phyloP scores from a whole-genome alignment of 2,113 vertebrate genomes.

The Amazona guildingii region DNA sequence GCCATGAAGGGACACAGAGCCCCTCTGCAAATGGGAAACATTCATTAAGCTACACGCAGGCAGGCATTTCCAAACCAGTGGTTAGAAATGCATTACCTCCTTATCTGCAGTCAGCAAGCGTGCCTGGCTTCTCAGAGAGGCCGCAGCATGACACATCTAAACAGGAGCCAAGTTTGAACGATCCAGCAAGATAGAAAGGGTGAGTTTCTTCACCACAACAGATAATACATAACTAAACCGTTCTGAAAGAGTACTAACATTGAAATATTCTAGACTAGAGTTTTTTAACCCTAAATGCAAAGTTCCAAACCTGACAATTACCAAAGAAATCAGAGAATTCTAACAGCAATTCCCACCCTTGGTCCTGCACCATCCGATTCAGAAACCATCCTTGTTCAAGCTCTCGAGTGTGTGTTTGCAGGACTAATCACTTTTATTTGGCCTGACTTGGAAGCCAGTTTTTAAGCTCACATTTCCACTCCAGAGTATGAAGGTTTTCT shows the following conservation, averaged over 20 bases:
- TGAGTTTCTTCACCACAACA: background rate
- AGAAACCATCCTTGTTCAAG: background rate
- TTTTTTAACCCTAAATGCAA: background rate
- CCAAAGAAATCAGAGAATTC: background rate
- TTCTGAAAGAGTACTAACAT: rapidly evolving
- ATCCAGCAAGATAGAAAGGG: background rate
- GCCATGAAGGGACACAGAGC: rapidly evolving
- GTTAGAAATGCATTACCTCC: background rate
- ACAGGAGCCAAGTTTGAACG: background rate
- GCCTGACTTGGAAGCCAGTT: background rate
- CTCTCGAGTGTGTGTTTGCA: background rate
- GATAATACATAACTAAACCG: background rate
- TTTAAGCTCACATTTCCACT: background rate
- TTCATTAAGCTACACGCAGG: background rate
- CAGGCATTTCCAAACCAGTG: background rate
- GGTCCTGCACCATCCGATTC: background rate
- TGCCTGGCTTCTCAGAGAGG: background rate
- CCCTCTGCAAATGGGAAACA: background rate
- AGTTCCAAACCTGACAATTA: background rate
- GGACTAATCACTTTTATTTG: background rate
- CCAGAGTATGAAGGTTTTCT: background rate
- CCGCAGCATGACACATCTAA: slow-evolving; percentile 19
- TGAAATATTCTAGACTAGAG: background rate
- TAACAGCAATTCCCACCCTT: background rate
- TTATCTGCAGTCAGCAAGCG: background rate